Percentiles rank a stretch among this genome's conserved stretches.
Evolutionary conservation across 1,140 invertebrate species (phyloP).

Genomic region (Drosophila funebris): DNA sequence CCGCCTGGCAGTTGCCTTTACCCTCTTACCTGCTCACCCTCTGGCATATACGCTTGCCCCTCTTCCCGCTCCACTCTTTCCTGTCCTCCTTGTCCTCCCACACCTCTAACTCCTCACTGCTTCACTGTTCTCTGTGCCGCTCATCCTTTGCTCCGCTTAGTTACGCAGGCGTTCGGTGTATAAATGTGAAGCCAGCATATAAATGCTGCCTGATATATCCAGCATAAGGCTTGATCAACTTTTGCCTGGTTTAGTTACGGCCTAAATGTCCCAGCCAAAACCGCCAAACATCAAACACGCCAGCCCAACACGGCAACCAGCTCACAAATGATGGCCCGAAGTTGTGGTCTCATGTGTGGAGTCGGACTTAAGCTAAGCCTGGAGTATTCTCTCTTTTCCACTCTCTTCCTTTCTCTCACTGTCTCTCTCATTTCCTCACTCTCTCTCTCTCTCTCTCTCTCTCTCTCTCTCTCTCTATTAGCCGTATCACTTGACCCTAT

Average conservation of each 20-base stretch:
- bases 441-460: not conserved
- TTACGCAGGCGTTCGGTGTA: constrained; percentile 24
- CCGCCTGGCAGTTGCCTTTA: no score
- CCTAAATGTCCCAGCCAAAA: constrained; percentile 24
- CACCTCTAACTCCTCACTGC: not conserved
- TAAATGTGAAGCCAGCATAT: no score
- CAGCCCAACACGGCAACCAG: not conserved
- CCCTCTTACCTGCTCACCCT: not conserved
- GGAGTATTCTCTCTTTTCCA: no score
- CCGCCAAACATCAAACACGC: constrained; percentile 3
- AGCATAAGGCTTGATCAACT: constrained; percentile 25
- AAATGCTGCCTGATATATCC: constrained; percentile 1
- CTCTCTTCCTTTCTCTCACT: not conserved
- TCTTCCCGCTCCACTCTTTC: not conserved
- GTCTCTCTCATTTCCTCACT: not conserved
- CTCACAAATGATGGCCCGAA: not conserved
- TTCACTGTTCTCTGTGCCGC: not conserved
- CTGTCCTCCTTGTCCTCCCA: not conserved
- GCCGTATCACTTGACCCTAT: not conserved
- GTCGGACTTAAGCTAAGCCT: not conserved
- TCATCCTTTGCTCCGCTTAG: not conserved
- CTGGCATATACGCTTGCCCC: not conserved
- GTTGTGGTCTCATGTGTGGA: not conserved
- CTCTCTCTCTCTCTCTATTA: not conserved
- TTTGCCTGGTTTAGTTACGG: constrained; percentile 40